A percentile compares a stretch with the other conserved stretches of the same genome.
Conservation (phyloP, 2,797 vertebrate genomes). For the Leptodactylus fallax region DNA sequence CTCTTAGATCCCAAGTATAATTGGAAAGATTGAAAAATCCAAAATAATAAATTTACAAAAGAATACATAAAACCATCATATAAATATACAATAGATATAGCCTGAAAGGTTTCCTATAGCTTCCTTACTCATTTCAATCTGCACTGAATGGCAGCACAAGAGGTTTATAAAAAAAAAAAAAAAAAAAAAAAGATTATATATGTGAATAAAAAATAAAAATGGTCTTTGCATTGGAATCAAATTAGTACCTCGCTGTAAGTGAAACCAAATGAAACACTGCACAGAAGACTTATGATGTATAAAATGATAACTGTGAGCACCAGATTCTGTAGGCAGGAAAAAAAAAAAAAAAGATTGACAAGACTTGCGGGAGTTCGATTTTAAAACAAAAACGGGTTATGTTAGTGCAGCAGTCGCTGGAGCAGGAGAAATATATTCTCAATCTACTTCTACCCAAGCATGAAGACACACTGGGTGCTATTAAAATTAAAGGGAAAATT, state of each 20-base stretch:
- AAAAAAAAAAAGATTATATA: too few relatives aligned
- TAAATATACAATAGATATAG: too few relatives aligned
- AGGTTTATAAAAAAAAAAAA: too few relatives aligned
- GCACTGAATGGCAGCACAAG: too few relatives aligned
- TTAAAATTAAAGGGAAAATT: not conserved
- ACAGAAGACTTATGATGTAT: not conserved
- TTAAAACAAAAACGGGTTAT: not conserved
- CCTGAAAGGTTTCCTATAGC: too few relatives aligned
- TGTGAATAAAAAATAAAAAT: too few relatives aligned
- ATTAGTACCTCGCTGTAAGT: not conserved
- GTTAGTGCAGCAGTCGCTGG: not conserved
- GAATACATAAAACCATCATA: too few relatives aligned
- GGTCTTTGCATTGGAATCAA: too few relatives aligned
- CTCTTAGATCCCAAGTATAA: too few relatives aligned
- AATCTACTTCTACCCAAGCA: slow-evolving; percentile 8
- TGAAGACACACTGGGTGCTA: slow-evolving; percentile 9
- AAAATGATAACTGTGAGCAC: not conserved
- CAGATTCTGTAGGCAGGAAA: not conserved
- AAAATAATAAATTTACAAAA: too few relatives aligned
- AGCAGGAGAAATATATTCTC: slow-evolving; percentile 4
- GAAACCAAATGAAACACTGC: not conserved
- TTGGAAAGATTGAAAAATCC: too few relatives aligned
- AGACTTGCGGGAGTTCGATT: not conserved
- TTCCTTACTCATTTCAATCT: too few relatives aligned
- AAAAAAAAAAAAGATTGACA: not conserved